A percentile compares a stretch with the other conserved stretches of the same genome.
These are phyloP conservation scores for Drosophila mercatorum DNA, from an alignment of 2,888 invertebrate species.

Conservation along the genomic window DNA sequence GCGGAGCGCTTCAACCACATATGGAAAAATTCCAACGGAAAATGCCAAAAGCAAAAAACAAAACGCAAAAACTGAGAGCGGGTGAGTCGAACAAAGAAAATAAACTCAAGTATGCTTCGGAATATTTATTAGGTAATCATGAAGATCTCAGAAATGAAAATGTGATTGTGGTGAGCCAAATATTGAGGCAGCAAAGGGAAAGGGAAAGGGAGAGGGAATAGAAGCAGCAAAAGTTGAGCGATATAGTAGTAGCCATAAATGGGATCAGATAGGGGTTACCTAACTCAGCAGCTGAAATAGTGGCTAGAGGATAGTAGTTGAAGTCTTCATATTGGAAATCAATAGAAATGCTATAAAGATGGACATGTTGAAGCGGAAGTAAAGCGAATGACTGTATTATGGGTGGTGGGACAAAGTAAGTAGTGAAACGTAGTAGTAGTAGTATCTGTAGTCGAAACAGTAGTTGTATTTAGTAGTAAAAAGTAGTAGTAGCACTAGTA, in stretches of 20 bases:
- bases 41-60: slow-evolving; percentile 3
- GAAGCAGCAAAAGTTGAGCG: background rate
- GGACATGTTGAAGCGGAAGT: background rate
- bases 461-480: background rate
- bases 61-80: background rate
- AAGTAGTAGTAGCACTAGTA: background rate
- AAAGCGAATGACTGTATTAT: background rate
- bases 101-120: slow-evolving; percentile 19
- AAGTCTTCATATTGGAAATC: background rate
- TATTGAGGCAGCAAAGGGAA: background rate
- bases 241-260: background rate
- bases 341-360: background rate
- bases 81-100: slow-evolving; percentile 1
- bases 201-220: background rate
- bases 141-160: slow-evolving; percentile 16
- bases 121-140: slow-evolving; percentile 34
- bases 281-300: no score
- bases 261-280: background rate
- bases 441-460: background rate
- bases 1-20: slow-evolving; percentile 23
- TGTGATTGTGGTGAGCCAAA: slow-evolving; percentile 12
- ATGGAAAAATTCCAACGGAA: slow-evolving; percentile 23
- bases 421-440: background rate
- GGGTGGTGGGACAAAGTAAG: background rate
- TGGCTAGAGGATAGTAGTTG: background rate